Percentiles rank a stretch among this genome's conserved stretches.
phyloP scores from a whole-genome alignment of 2,797 vertebrate species.

The Amphiprion clarkii region DNA sequence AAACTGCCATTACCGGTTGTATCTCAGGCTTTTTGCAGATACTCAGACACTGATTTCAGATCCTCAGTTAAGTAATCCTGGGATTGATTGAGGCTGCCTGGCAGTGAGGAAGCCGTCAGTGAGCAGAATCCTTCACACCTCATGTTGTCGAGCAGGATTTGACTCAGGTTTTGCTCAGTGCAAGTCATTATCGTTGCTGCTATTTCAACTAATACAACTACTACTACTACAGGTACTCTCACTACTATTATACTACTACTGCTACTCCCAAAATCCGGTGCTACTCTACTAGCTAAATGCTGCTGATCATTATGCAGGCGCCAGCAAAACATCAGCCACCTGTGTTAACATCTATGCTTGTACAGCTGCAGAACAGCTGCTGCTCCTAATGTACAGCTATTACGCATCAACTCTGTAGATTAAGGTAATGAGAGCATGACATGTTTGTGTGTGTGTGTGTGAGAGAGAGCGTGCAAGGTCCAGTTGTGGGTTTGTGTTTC shows the following conservation, averaged over 20 bases:
- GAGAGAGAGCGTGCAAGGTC: conserved; percentile 1
- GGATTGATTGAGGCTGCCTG: conserved; percentile 66
- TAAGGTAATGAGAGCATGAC: conserved; percentile 14
- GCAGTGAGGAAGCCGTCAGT: conserved; percentile 37
- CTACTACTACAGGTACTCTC: conserved; percentile 60
- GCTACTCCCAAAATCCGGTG: conserved; percentile 75
- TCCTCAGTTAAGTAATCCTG: conserved; percentile 51
- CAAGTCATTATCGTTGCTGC: conserved; percentile 79
- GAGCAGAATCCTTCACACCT: conserved; percentile 64
- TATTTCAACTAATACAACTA: conserved; percentile 72
- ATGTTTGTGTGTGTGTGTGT: conserved; percentile 7
- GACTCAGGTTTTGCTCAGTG: conserved; percentile 83
- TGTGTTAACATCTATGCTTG: conserved; percentile 54
- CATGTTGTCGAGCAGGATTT: conserved; percentile 71
- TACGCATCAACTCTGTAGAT: conserved; percentile 37
- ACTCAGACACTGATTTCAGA: conserved; percentile 38
- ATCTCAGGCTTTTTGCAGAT: conserved; percentile 77
- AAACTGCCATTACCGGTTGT: conserved; percentile 77
- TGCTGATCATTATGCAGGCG: conserved; percentile 70
- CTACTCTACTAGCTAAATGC: conserved; percentile 76
- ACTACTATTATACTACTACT: conserved; percentile 59
- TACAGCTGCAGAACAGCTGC: conserved; percentile 59
- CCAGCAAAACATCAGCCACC: conserved; percentile 64
- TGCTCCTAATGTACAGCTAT: conserved; percentile 48
- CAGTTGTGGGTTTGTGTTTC: conserved; percentile 39